Percentiles rank a stretch among this genome's conserved stretches.
Evolutionary conservation across 2,888 invertebrate genomes (phyloP).

Genomic region (Leptothorax acervorum): DNA sequence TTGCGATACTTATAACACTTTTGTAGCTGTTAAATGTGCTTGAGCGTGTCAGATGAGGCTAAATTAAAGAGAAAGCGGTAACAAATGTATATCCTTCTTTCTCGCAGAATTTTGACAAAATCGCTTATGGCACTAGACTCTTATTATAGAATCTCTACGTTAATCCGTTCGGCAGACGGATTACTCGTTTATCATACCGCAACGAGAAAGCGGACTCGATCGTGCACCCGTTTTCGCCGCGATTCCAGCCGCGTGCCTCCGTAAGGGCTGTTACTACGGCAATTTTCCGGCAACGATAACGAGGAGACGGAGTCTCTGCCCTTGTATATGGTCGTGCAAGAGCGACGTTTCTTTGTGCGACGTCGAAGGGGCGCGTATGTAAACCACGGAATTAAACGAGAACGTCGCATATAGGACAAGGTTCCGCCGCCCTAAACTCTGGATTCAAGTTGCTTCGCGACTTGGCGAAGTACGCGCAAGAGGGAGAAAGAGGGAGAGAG

Average conservation of each 20-base stretch:
- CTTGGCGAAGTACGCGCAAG: not conserved
- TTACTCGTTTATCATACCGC: not conserved
- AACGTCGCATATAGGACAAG: constrained; percentile 43
- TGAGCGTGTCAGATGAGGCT: no score
- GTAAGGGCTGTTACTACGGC: not conserved
- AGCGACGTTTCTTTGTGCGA: constrained; percentile 21
- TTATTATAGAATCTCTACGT: not conserved
- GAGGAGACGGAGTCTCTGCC: not conserved
- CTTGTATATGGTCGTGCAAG: not conserved
- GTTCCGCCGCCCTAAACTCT: constrained; percentile 32
- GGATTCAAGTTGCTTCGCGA: constrained; percentile 8
- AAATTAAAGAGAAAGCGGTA: no score
- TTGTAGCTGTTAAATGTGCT: no score
- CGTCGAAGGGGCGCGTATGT: not conserved
- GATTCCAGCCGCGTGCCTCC: not conserved
- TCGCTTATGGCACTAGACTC: no score
- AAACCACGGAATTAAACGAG: constrained; percentile 44
- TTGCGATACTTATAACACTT: no score
- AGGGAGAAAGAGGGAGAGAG: not conserved
- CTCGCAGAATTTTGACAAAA: no score
- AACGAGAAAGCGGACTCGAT: not conserved
- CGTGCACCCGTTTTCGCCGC: not conserved
- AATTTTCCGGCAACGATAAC: constrained; percentile 17
- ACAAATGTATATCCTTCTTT: no score
- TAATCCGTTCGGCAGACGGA: constrained; percentile 1